phyloP scores from a whole-genome alignment of 2,797 vertebrate species.

The Margarornis squamiger region DNA sequence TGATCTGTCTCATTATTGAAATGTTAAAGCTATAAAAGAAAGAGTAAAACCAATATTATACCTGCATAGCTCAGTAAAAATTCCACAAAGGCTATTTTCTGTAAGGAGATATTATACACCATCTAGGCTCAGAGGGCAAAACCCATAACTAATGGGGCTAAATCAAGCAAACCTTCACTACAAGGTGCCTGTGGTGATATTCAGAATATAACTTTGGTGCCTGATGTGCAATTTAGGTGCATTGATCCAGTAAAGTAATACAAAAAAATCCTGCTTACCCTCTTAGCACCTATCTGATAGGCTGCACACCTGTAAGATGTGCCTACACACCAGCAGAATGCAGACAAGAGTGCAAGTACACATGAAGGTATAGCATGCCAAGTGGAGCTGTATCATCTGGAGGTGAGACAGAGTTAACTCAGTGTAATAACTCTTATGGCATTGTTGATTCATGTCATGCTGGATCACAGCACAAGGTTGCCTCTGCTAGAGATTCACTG shows the following conservation, averaged over 20 bases:
- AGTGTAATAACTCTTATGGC: background rate
- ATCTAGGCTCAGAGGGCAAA: background rate
- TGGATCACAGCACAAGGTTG: background rate
- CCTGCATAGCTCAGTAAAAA: background rate
- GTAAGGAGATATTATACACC: background rate
- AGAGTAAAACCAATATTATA: background rate
- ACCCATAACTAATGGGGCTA: background rate
- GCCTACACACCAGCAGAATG: background rate
- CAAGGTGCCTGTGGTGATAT: background rate
- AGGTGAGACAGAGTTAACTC: background rate
- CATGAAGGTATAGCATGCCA: background rate
- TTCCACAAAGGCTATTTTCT: background rate
- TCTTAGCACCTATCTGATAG: background rate
- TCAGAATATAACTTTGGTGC: background rate
- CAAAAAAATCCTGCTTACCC: background rate
- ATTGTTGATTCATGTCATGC: background rate
- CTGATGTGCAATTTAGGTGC: background rate
- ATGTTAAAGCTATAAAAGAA: background rate
- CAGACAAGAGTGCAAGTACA: background rate
- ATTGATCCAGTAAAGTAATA: background rate
- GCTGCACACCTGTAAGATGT: background rate
- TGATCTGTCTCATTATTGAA: background rate
- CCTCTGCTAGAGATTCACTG: background rate
- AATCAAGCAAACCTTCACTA: background rate
- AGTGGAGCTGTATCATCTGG: background rate